phyloP scores from a whole-genome alignment of 2,888 invertebrate genomes.

The Sipha maydis region DNA sequence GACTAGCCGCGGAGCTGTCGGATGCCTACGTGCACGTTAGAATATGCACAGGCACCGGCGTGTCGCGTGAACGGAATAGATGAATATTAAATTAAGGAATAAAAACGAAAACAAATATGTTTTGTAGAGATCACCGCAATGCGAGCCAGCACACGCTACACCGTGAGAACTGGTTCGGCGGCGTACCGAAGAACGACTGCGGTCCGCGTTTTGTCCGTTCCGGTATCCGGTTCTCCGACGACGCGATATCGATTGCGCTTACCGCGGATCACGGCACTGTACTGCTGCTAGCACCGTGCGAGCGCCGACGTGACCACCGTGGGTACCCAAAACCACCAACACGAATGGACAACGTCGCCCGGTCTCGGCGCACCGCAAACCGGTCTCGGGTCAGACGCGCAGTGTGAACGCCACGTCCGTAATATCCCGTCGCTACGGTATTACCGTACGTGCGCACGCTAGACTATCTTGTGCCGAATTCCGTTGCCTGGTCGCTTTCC shows the following conservation, averaged over 20 bases:
- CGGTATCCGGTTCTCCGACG: slow-evolving; percentile 7
- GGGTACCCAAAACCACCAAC: slow-evolving; percentile 12
- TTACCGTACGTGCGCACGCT: neutral
- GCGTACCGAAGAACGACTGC: neutral
- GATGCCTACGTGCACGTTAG: neutral
- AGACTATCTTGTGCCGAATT: neutral
- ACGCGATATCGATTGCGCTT: neutral
- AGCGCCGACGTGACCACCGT: neutral
- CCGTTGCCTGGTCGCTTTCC: no score
- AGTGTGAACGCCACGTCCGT: slow-evolving; percentile 32
- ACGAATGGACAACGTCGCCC: slow-evolving; percentile 24
- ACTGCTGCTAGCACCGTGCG: slow-evolving; percentile 3
- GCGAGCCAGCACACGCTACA: neutral
- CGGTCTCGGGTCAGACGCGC: slow-evolving; percentile 53
- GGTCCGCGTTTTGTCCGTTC: neutral
- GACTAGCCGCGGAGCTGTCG: neutral
- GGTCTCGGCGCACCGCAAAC: slow-evolving; percentile 40
- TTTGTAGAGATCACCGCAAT: neutral
- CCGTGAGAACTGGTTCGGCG: neutral
- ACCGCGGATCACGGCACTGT: neutral
- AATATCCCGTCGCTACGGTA: neutral
- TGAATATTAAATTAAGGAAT: no score
- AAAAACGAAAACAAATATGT: no score
- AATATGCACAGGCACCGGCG: neutral
- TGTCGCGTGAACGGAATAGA: neutral